Conservation (phyloP, 2,888 invertebrate genomes). For the Ophion ventricosus region DNA sequence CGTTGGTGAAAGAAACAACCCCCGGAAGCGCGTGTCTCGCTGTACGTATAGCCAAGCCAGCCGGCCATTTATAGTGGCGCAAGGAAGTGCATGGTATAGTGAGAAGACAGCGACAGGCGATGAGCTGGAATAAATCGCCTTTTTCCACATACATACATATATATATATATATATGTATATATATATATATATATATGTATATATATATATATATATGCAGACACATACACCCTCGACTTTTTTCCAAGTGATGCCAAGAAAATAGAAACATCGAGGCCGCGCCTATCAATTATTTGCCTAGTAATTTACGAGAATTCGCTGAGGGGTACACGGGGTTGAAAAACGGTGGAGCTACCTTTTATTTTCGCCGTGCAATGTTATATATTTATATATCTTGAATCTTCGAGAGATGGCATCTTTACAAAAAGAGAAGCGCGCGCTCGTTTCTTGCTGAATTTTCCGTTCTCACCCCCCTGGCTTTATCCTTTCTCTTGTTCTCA, state of each 20-base stretch:
- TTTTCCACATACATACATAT: slow-evolving; percentile 16
- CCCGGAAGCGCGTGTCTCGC: slow-evolving; percentile 44
- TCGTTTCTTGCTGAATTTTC: slow-evolving; percentile 41
- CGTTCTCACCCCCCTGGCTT: slow-evolving; percentile 39
- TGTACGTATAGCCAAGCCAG: slow-evolving; percentile 57
- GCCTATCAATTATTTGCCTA: slow-evolving; percentile 82
- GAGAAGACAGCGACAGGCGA: slow-evolving; percentile 74
- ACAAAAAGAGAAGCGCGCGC: slow-evolving; percentile 61
- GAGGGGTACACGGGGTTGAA: slow-evolving; percentile 3
- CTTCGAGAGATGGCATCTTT: slow-evolving; percentile 79
- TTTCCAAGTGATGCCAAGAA: slow-evolving; percentile 82
- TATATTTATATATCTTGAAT: slow-evolving; percentile 64
- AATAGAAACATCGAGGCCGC: slow-evolving; percentile 81
- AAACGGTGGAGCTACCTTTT: slow-evolving; percentile 7
- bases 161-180: slow-evolving; percentile 6
- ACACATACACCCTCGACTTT: slow-evolving; percentile 67
- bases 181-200: neutral
- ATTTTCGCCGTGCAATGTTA: neutral
- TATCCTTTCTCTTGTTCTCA: too few species aligned
- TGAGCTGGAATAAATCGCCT: slow-evolving; percentile 82
- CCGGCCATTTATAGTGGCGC: slow-evolving; percentile 62
- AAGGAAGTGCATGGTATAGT: slow-evolving; percentile 43
- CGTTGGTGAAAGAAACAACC: slow-evolving; percentile 41
- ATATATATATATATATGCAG: slow-evolving; percentile 4
- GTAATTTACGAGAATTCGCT: slow-evolving; percentile 77